Evolutionary conservation across 2,888 invertebrate species (phyloP).

Genomic region (Eulithis testata): DNA sequence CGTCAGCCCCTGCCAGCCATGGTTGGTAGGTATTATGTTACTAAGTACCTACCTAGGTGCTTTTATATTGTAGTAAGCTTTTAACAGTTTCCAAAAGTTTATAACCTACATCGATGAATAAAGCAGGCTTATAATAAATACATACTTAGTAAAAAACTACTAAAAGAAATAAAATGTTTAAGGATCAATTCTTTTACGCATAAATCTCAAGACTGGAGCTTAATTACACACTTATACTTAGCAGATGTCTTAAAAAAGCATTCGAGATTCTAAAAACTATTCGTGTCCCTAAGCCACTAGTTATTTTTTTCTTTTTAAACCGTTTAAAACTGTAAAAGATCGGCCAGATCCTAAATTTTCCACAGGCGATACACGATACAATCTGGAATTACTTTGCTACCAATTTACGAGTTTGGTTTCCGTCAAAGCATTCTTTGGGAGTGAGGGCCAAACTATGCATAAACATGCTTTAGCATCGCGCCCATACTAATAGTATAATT

Average conservation of each 20-base stretch:
- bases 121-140: too few species aligned
- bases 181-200: conserved; percentile 5
- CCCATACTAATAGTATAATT: not conserved
- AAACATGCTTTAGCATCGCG: conserved; percentile 6
- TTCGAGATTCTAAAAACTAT: conserved; percentile 22
- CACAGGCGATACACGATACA: conserved; percentile 73
- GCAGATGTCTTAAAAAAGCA: conserved; percentile 17
- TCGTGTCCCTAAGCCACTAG: conserved; percentile 33
- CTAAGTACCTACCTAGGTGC: conserved; percentile 19
- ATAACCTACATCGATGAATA: too few species aligned
- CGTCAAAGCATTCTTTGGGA: conserved; percentile 67
- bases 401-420: conserved; percentile 72
- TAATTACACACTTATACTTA: conserved; percentile 7
- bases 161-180: conserved; percentile 2
- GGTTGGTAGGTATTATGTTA: conserved; percentile 34
- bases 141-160: not conserved
- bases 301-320: conserved; percentile 41
- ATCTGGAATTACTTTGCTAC: conserved; percentile 67
- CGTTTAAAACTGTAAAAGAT: conserved; percentile 44
- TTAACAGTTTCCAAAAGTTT: too few species aligned
- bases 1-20: conserved; percentile 35
- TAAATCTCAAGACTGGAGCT: conserved; percentile 8
- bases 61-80: too few species aligned
- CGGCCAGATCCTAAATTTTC: conserved; percentile 63
- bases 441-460: conserved; percentile 6